Conservation (phyloP, 2,888 invertebrate species). For the Plusia festucae region DNA sequence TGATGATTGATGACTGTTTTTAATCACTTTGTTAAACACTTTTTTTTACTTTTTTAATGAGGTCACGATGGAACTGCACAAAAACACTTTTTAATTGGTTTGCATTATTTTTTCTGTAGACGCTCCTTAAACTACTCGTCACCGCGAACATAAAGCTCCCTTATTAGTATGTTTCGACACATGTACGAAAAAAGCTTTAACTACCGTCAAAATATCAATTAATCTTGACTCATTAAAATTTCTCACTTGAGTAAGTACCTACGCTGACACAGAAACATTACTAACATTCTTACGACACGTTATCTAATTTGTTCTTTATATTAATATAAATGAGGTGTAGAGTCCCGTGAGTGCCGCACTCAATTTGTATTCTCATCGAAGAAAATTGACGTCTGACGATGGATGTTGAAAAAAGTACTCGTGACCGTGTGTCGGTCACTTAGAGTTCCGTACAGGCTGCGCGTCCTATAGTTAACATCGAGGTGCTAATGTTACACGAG, state of each 20-base stretch:
- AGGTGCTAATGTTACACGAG: constrained; percentile 24
- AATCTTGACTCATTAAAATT: constrained; percentile 77
- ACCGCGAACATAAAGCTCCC: constrained; percentile 44
- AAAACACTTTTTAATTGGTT: constrained; percentile 16
- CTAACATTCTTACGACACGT: constrained; percentile 26
- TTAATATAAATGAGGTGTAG: constrained; percentile 39
- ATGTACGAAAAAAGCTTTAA: constrained; percentile 58
- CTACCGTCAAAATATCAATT: constrained; percentile 80
- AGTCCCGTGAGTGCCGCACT: constrained; percentile 34
- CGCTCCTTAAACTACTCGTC: constrained; percentile 49
- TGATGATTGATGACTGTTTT: constrained; percentile 10
- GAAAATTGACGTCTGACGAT: constrained; percentile 78
- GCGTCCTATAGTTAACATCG: constrained; percentile 21
- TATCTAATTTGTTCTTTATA: constrained; percentile 39
- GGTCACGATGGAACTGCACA: constrained; percentile 15
- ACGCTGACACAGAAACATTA: constrained; percentile 45
- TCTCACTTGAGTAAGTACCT: constrained; percentile 63
- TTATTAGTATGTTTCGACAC: constrained; percentile 64
- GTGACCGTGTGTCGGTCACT: constrained; percentile 35
- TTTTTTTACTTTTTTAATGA: constrained; percentile 20
- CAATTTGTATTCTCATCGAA: constrained; percentile 80
- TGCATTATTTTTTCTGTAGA: constrained; percentile 14
- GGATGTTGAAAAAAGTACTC: constrained; percentile 55
- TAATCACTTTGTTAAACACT: constrained; percentile 18
- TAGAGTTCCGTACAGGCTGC: constrained; percentile 48